Evolutionary conservation across 2,888 invertebrate genomes (phyloP).

Genomic region (Alsophila aescularia): DNA sequence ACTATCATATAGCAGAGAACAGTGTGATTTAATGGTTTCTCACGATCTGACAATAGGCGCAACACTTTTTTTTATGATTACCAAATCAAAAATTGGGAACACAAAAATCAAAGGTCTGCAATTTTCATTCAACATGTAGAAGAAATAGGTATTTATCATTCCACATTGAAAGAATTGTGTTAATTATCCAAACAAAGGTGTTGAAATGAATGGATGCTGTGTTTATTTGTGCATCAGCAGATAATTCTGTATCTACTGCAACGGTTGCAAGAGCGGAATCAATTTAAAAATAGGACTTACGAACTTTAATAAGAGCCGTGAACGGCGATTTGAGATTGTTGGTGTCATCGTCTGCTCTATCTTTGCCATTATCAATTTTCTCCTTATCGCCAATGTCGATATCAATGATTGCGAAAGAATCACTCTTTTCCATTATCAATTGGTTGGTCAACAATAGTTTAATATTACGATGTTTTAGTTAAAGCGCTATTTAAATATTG

Average conservation of each 20-base stretch:
- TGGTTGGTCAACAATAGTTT: conserved; percentile 19
- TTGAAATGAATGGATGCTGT: background rate
- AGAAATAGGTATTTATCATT: background rate
- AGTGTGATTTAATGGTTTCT: conserved; percentile 17
- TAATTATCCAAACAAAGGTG: background rate
- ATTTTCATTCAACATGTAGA: background rate
- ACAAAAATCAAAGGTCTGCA: conserved; percentile 36
- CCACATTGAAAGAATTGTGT: background rate
- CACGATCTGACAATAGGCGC: conserved; percentile 23
- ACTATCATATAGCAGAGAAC: too few species aligned
- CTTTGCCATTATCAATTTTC: conserved; percentile 47
- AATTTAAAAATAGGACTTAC: conserved; percentile 61
- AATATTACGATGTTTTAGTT: conserved; percentile 1
- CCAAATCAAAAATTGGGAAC: conserved; percentile 11
- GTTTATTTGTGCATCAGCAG: background rate
- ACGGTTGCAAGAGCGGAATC: background rate
- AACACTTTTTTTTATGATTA: conserved; percentile 21
- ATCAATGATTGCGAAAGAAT: conserved; percentile 70
- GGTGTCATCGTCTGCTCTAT: conserved; percentile 46
- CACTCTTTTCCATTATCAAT: conserved; percentile 62
- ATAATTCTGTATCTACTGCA: background rate
- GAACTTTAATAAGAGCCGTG: conserved; percentile 67
- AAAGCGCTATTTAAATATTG: background rate
- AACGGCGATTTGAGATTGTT: conserved; percentile 54
- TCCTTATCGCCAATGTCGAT: conserved; percentile 66